Percentiles rank a stretch among this genome's conserved stretches.
These are phyloP conservation scores for Antrozous pallidus DNA, from an alignment of 2,797 vertebrate species.

Conservation along the genomic window DNA sequence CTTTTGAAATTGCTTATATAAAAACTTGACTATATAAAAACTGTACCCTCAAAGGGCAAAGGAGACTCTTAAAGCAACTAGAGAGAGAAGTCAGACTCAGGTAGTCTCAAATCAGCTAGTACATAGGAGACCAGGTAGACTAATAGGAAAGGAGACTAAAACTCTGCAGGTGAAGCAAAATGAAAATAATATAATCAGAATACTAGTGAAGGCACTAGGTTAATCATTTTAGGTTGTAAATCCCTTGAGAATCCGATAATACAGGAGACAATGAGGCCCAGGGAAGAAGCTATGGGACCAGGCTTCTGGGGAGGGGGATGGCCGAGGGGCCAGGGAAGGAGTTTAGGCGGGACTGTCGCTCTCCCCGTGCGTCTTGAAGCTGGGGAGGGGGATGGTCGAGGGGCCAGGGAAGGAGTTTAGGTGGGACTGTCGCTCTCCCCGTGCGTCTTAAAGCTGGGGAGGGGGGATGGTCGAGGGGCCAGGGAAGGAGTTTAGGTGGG, in stretches of 20 bases:
- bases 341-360: neutral
- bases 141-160: neutral
- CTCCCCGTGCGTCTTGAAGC: too few relatives aligned
- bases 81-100: neutral
- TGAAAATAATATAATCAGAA: neutral
- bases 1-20: neutral
- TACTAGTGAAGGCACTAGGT: neutral
- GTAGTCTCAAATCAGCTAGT: neutral
- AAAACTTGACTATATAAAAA: constrained; percentile 30
- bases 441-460: too few relatives aligned
- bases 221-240: neutral
- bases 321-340: neutral
- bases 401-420: too few relatives aligned
- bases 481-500: too few relatives aligned
- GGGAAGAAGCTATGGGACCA: neutral
- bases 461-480: too few relatives aligned
- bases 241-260: neutral
- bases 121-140: neutral
- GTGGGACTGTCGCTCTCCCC: too few relatives aligned
- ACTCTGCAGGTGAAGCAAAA: neutral
- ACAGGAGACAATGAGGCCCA: neutral
- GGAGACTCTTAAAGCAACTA: neutral
- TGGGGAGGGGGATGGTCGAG: too few relatives aligned
- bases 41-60: neutral
- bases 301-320: neutral